phyloP scores from a whole-genome alignment of 2,888 invertebrate species.

The Campopleginae sp. region DNA sequence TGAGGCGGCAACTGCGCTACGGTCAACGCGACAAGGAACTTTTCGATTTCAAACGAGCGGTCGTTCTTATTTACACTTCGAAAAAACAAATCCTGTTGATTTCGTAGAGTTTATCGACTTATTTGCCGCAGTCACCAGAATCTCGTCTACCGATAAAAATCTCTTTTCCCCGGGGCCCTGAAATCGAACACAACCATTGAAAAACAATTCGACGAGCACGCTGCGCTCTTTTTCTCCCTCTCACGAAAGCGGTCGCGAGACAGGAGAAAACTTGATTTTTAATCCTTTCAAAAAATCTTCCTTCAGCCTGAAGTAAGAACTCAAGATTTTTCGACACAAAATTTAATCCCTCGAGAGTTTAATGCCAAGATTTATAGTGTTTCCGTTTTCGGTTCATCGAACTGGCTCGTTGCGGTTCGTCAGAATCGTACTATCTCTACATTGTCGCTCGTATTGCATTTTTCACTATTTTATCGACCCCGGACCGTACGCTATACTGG shows the following conservation, averaged over 20 bases:
- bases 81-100: background rate
- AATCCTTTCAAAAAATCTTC: background rate
- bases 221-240: slow-evolving; percentile 14
- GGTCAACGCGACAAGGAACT: slow-evolving; percentile 35
- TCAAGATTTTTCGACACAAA: background rate
- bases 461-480: background rate
- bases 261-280: slow-evolving; percentile 1
- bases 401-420: slow-evolving; percentile 30
- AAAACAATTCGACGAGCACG: slow-evolving; percentile 18
- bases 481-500: background rate
- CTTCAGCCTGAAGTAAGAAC: background rate
- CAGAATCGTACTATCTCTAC: slow-evolving; percentile 20
- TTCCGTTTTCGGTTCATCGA: slow-evolving; percentile 25
- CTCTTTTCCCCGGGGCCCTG: background rate
- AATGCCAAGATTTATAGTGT: background rate
- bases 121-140: slow-evolving; percentile 60
- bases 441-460: slow-evolving; percentile 4
- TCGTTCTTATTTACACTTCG: slow-evolving; percentile 14
- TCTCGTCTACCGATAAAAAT: background rate
- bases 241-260: slow-evolving; percentile 21
- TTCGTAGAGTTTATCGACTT: slow-evolving; percentile 1
- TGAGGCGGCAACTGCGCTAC: slow-evolving; percentile 76
- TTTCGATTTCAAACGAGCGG: slow-evolving; percentile 20
- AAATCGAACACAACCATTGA: background rate
- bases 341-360: background rate